Conservation (phyloP, 2,797 vertebrate species). For the Pseudochirops corinnae region DNA sequence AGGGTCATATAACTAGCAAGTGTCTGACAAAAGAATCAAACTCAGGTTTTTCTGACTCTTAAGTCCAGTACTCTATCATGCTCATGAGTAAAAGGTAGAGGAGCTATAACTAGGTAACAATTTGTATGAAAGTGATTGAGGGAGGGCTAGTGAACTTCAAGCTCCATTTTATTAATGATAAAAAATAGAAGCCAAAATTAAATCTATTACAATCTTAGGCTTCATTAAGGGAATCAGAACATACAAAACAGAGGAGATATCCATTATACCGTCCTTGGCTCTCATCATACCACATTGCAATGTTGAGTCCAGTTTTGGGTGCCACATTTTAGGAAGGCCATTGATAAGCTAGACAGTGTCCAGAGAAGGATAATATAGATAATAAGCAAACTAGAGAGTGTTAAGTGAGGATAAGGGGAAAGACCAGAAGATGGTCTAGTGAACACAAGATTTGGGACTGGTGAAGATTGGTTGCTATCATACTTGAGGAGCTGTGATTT, state of each 20-base stretch:
- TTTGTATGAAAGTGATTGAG: neutral
- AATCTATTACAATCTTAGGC: neutral
- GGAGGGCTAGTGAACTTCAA: neutral
- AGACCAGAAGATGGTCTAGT: neutral
- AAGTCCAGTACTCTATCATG: neutral
- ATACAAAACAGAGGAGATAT: neutral
- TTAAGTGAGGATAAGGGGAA: neutral
- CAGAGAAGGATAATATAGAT: neutral
- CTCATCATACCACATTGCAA: neutral
- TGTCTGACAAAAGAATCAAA: neutral
- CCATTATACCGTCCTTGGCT: neutral
- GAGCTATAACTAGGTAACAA: neutral
- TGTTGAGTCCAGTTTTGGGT: neutral
- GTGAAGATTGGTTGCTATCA: neutral
- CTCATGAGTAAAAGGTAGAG: neutral
- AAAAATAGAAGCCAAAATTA: neutral
- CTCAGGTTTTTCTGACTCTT: neutral
- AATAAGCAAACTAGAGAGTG: neutral
- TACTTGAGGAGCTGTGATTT: neutral
- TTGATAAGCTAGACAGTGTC: neutral
- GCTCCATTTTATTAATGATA: neutral
- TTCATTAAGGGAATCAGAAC: neutral
- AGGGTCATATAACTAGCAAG: neutral
- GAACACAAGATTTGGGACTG: neutral
- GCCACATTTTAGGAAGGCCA: neutral